Evolutionary conservation across 2,113 vertebrate species (phyloP), one percentile per base, ranked within the genome.

Genomic region (Labrus mixtus): DNA sequence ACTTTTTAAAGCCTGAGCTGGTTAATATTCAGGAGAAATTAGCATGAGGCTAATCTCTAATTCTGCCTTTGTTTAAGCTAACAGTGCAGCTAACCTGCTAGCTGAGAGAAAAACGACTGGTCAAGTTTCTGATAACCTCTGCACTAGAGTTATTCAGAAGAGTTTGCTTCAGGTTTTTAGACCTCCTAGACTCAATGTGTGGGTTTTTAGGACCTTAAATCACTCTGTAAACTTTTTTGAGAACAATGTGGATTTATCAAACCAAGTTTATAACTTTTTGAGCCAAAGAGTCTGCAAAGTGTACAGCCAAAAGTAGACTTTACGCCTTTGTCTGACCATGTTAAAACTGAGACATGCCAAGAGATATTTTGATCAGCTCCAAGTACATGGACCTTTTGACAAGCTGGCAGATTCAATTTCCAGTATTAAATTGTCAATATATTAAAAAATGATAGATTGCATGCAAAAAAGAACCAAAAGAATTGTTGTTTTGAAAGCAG

Each of bases 11-110:
- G 68, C 10, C 58, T 4, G 61, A 75, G 73, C 69, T 50, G 67
- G 29, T 81, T 87, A 67, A 78, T 74, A 72, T 74, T 68, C 81
- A 6, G 68, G 19, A 67, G 54, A 68, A 79, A 83, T 88, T 85
- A 85, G 77, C 82, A 76, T 60, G 37, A 53, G 53, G 83, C 72
- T 87, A 89, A 89, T 88, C 84, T 60, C 51, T 81, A 60, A 79
- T 87, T 46, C 50, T 60, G 39, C 25, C 25, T 68, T 70, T 73
- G 72, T 76, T 84, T 67, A 78, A 80, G 58, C 58, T 75, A 68
- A 65, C 12, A 3, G 9, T 20, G 57, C 20, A 1, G 64, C 72
- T 71, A 73, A 84, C 75, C 69, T 72, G 69, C 58, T 50, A 59
- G 37, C 58, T 55, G 45, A 68, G 59, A 78, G 43, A 69, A 33